Evolutionary conservation across 1,140 invertebrate species (phyloP).

Genomic region (Caenorhabditis remanei): DNA sequence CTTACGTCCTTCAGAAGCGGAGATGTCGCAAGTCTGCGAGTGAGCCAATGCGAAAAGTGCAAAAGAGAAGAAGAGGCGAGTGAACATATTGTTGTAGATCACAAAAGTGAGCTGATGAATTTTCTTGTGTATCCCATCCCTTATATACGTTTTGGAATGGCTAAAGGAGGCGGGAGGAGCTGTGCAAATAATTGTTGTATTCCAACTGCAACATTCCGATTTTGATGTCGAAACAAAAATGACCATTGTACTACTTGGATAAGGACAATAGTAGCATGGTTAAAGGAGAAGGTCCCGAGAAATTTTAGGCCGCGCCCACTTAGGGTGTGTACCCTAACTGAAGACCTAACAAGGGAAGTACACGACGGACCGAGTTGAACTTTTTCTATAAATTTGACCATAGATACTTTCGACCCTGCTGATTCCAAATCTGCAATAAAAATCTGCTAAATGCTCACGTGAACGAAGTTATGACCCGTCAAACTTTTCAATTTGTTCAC

Average conservation of each 20-base stretch:
- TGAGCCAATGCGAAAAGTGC: background rate
- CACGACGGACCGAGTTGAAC: too few species aligned
- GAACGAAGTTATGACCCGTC: too few species aligned
- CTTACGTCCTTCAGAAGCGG: constrained; percentile 2
- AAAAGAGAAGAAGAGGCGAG: constrained; percentile 9
- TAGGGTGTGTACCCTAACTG: too few species aligned
- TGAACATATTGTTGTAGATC: background rate
- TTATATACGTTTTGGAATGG: background rate
- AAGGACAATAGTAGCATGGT: background rate
- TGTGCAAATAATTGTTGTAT: constrained; percentile 38
- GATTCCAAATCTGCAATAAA: too few species aligned
- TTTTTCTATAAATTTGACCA: too few species aligned
- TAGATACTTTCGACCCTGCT: too few species aligned
- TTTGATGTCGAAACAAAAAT: background rate
- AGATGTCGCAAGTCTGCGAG: background rate
- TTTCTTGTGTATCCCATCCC: background rate
- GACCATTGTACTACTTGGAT: background rate
- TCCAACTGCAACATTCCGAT: background rate
- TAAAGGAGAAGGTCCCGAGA: background rate
- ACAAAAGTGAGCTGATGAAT: background rate
- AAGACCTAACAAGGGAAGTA: too few species aligned
- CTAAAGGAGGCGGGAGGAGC: background rate
- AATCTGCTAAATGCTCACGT: too few species aligned
- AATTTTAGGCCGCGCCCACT: too few species aligned
- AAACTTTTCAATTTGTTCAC: too few species aligned